These are phyloP conservation scores for Osmerus eperlanus DNA, from an alignment of 2,113 vertebrate species.

Conservation along the genomic window DNA sequence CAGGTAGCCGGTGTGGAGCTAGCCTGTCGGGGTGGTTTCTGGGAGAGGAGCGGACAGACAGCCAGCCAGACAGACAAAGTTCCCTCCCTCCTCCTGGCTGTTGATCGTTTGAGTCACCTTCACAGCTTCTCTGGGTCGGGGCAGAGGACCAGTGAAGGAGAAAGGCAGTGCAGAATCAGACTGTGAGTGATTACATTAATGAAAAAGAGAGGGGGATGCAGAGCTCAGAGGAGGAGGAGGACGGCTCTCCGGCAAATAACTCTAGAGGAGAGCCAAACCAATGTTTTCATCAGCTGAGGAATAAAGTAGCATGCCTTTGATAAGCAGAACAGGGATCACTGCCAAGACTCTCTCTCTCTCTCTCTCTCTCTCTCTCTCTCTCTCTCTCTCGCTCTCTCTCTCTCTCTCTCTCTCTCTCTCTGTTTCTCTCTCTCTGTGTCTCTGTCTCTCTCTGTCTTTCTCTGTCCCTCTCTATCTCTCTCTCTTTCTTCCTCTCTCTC, in stretches of 20 bases:
- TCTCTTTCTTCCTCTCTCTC: too few species aligned
- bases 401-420: too few species aligned
- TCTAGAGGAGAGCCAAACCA: slow-evolving; percentile 54
- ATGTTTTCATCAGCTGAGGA: slow-evolving; percentile 50
- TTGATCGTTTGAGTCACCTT: slow-evolving; percentile 69
- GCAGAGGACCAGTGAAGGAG: slow-evolving; percentile 50
- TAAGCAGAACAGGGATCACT: slow-evolving; percentile 39
- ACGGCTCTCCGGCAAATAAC: slow-evolving; percentile 57
- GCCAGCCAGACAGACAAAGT: neutral
- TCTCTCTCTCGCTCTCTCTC: too few species aligned
- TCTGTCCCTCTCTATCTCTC: too few species aligned
- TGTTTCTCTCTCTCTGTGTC: neutral
- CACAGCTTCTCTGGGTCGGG: slow-evolving; percentile 49
- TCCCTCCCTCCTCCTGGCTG: slow-evolving; percentile 28
- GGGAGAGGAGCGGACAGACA: slow-evolving; percentile 30
- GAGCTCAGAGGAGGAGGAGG: slow-evolving; percentile 41
- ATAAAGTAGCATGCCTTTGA: slow-evolving; percentile 39
- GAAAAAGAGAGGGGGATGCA: slow-evolving; percentile 40
- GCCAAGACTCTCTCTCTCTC: neutral
- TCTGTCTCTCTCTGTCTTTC: too few species aligned
- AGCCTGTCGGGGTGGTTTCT: slow-evolving; percentile 49
- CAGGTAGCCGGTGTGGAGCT: slow-evolving; percentile 23
- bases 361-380: too few species aligned
- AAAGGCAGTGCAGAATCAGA: slow-evolving; percentile 53
- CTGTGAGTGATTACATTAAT: slow-evolving; percentile 69